Evolutionary conservation across 2,797 vertebrate species (phyloP).

Genomic region (Petrocephalus schoutedeni): DNA sequence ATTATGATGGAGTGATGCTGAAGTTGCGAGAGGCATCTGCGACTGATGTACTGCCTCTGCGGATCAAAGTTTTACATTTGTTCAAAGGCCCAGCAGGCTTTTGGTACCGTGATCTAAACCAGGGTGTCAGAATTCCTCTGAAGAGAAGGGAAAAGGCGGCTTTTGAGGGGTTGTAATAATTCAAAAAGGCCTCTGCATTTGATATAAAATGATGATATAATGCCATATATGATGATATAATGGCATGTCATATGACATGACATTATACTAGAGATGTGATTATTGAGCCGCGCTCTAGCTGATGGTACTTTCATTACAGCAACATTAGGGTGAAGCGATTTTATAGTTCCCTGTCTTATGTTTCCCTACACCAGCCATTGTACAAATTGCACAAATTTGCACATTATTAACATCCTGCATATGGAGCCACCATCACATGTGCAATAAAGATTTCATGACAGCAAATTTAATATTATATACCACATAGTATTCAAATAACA

Average conservation of each 20-base stretch:
- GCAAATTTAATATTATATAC: background rate
- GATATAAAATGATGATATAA: background rate
- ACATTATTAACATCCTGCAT: background rate
- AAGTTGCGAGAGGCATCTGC: background rate
- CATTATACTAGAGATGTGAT: background rate
- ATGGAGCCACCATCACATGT: background rate
- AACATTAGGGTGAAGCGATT: background rate
- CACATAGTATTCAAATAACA: background rate
- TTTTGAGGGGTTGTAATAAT: background rate
- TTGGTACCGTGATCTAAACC: background rate
- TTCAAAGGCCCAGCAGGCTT: background rate
- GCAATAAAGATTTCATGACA: background rate
- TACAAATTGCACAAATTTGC: background rate
- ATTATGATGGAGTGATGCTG: background rate
- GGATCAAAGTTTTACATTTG: background rate
- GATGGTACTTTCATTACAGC: background rate
- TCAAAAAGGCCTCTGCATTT: background rate
- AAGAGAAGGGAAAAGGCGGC: background rate
- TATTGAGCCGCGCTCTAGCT: background rate
- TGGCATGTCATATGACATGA: background rate
- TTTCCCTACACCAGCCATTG: background rate
- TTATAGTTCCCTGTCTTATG: background rate
- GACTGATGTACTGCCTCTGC: background rate
- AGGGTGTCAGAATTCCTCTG: background rate
- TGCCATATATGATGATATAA: background rate